Base-by-base conservation (phyloP, 2,797 vertebrate genomes). In the Sebastolobus alascanus region DNA sequence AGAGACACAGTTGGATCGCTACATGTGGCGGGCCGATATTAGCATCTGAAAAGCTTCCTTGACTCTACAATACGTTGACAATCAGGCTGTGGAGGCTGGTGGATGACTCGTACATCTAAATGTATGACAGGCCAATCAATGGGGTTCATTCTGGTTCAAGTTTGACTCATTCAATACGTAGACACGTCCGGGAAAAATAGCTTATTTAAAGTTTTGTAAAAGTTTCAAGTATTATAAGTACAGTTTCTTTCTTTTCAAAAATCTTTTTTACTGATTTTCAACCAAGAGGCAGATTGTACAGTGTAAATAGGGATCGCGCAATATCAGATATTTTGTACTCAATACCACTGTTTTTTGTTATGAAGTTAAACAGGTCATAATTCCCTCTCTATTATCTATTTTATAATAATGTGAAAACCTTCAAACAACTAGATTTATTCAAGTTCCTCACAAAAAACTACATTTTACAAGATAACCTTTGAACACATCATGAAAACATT, bases 1-100 rank as follows among this genome's bases (percentile, higher is more conserved):
- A 79, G 56, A 75, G 38, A 6, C 25, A 60, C 66, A 55, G 84
- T 33, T 52, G 63, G 74, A 75, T 73, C 58, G 9, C 52, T 37
- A 33, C 50, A 81, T 22, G 82, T 70, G 84, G 40, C 31, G 31
- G 65, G 77, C 10, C 8, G 46, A 2, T 18, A 77, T 87, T 80
- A 80, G 65, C 68, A 74, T 74, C 25, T 84, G 37, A 82, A 83
- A 84, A 63, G 73, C 61, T 66, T 56, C 33, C 8, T 22, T 20
- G 31, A 52, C 63, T 65, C 25, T 25, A 25, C 25, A 25, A 29
- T 68, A 56, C 80, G 77, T 14, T 50, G 29, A 79, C 38, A 54
- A 56, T 77, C 55, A 63, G 74, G 59, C 54, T 65, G 68, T 4
- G 31, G 8, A 59, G 38, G 52, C 43, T 67, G 38, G 29, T n/a